These are phyloP conservation scores for Hyperoodon ampullatus DNA, from an alignment of 2,113 vertebrate species.

Conservation along the genomic window DNA sequence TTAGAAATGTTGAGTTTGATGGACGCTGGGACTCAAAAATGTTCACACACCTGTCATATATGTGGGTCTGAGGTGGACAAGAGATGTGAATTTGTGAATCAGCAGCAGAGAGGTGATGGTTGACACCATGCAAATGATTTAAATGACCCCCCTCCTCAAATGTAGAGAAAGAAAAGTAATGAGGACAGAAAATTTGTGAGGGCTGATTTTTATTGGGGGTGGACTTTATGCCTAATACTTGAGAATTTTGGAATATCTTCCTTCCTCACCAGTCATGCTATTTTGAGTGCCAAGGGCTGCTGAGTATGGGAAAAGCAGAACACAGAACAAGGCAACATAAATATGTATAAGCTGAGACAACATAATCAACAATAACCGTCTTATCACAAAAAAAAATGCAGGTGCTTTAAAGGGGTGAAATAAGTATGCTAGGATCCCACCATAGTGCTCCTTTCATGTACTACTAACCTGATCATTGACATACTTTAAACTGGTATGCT, in stretches of 20 bases:
- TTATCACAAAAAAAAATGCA: neutral
- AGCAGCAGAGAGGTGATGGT: neutral
- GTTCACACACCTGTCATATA: neutral
- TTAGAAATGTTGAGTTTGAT: neutral
- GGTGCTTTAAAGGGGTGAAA: neutral
- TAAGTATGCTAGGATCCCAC: neutral
- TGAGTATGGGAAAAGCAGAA: neutral
- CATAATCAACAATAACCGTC: neutral
- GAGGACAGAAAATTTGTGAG: neutral
- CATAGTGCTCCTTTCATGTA: neutral
- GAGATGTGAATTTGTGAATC: neutral
- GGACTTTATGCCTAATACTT: neutral
- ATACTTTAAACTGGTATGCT: neutral
- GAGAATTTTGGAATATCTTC: neutral
- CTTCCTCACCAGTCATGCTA: neutral
- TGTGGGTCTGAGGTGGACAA: neutral
- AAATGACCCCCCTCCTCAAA: neutral
- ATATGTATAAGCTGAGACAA: neutral
- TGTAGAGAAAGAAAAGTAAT: neutral
- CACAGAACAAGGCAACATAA: neutral
- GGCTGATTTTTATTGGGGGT: neutral
- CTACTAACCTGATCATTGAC: neutral
- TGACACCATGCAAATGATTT: neutral
- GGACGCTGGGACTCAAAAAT: neutral
- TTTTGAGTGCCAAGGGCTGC: neutral